Evolutionary conservation across 2,797 vertebrate genomes (phyloP).

Genomic region (Chromobotia macracanthus): DNA sequence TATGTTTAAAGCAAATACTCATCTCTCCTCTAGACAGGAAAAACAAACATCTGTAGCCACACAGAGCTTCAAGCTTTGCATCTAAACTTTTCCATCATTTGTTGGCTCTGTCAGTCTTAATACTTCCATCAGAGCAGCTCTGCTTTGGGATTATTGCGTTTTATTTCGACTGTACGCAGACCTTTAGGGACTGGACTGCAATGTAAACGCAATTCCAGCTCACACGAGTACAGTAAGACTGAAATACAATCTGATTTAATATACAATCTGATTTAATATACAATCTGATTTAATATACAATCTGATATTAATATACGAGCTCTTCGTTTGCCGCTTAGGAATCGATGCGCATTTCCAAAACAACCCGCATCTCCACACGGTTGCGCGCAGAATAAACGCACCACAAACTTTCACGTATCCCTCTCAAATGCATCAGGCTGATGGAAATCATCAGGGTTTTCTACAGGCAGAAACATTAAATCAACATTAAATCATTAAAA

Average conservation of each 20-base stretch:
- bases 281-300: not conserved
- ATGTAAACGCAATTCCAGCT: not conserved
- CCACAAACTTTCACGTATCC: constrained; percentile 1
- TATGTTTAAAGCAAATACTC: constrained; percentile 13
- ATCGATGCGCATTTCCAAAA: not conserved
- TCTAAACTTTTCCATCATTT: constrained; percentile 15
- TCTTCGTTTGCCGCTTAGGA: not conserved
- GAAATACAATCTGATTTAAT: constrained; percentile 3
- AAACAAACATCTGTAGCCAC: constrained; percentile 54
- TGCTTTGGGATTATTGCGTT: not conserved
- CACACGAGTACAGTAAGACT: constrained; percentile 8
- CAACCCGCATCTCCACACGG: not conserved
- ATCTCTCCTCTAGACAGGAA: not conserved
- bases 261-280: constrained; percentile 1
- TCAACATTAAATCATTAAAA: no score
- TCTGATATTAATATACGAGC: not conserved
- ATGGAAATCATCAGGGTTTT: not conserved
- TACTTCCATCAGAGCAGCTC: not conserved
- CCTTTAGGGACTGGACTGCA: not conserved
- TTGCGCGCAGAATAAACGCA: constrained; percentile 13
- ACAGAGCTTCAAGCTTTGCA: constrained; percentile 17
- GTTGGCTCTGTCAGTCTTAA: not conserved
- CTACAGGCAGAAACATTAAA: no score
- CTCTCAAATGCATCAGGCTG: not conserved
- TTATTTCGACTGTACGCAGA: not conserved